Evolutionary conservation across 2,113 vertebrate genomes (phyloP).

Genomic region (Promerops cafer): DNA sequence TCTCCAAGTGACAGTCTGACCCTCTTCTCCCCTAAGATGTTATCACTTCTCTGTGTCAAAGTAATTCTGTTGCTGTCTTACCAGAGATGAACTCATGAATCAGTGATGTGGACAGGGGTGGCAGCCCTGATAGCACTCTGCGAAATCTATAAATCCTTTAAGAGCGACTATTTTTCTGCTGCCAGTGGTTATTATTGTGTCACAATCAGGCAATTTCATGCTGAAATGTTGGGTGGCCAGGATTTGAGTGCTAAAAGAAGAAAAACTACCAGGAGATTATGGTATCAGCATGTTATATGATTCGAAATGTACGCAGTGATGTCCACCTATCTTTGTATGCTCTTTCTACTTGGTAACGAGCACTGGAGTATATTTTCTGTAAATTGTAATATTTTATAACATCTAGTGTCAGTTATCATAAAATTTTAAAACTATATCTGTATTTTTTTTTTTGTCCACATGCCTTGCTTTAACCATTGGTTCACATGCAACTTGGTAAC

Average conservation of each 20-base stretch:
- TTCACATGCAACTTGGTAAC: not conserved
- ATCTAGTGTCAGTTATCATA: not conserved
- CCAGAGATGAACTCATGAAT: conserved; percentile 67
- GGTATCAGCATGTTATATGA: not conserved
- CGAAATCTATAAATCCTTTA: conserved; percentile 64
- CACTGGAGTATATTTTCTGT: not conserved
- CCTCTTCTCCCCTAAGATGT: conserved; percentile 53
- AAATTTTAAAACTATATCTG: not conserved
- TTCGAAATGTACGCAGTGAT: not conserved
- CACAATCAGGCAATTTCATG: conserved; percentile 37
- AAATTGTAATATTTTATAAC: not conserved
- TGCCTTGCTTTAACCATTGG: not conserved
- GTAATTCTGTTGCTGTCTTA: conserved; percentile 67
- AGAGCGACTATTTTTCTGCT: conserved; percentile 10
- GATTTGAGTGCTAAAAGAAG: not conserved
- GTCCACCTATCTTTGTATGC: not conserved
- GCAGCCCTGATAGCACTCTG: conserved; percentile 33
- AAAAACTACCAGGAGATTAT: not conserved
- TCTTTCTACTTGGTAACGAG: not conserved
- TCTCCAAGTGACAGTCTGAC: conserved; percentile 38
- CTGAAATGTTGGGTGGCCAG: conserved; percentile 20
- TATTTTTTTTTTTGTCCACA: too few species aligned
- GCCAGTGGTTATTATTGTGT: conserved; percentile 12
- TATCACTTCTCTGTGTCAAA: conserved; percentile 65
- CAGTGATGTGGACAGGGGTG: conserved; percentile 57